A percentile compares a stretch with the other conserved stretches of the same genome.
Evolutionary conservation across 2,888 invertebrate species (phyloP).

Genomic region (Limenitis arthemis): DNA sequence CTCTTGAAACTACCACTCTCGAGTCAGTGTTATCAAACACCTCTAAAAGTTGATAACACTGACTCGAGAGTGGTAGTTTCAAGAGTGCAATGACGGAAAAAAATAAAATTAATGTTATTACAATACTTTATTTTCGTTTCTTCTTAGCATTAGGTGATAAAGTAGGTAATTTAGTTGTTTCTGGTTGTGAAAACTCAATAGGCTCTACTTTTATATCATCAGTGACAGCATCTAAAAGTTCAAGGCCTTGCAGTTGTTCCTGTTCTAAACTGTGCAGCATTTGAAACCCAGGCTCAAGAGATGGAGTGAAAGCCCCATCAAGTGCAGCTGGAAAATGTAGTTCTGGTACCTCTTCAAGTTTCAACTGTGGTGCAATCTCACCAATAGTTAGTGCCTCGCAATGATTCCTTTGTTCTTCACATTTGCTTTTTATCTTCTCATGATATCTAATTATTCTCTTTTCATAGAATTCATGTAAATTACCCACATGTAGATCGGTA

Average conservation of each 20-base stretch:
- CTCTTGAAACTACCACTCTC: no score
- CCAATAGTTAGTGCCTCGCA: constrained; percentile 51
- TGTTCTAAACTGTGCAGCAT: constrained; percentile 77
- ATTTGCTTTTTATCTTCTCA: constrained; percentile 46
- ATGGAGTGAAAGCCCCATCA: constrained; percentile 68
- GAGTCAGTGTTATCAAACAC: no score
- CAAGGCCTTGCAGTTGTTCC: constrained; percentile 64
- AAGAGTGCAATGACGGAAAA: not conserved
- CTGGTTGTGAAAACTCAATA: constrained; percentile 56
- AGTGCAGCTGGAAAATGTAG: constrained; percentile 67
- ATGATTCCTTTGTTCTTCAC: constrained; percentile 41
- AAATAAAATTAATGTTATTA: constrained; percentile 9
- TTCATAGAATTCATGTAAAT: constrained; percentile 60
- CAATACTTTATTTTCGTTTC: constrained; percentile 49
- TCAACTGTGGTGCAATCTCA: constrained; percentile 52
- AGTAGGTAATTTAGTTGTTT: constrained; percentile 43
- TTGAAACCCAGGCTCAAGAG: constrained; percentile 75
- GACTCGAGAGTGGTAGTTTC: no score
- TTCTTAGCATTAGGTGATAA: constrained; percentile 59
- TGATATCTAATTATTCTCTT: constrained; percentile 54
- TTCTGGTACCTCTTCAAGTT: constrained; percentile 66
- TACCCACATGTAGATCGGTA: constrained; percentile 55
- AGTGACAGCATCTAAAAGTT: constrained; percentile 52
- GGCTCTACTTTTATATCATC: constrained; percentile 62
- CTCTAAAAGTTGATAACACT: no score